These are phyloP conservation scores for Steromphala cineraria DNA, from an alignment of 2,888 invertebrate genomes.

Conservation along the genomic window DNA sequence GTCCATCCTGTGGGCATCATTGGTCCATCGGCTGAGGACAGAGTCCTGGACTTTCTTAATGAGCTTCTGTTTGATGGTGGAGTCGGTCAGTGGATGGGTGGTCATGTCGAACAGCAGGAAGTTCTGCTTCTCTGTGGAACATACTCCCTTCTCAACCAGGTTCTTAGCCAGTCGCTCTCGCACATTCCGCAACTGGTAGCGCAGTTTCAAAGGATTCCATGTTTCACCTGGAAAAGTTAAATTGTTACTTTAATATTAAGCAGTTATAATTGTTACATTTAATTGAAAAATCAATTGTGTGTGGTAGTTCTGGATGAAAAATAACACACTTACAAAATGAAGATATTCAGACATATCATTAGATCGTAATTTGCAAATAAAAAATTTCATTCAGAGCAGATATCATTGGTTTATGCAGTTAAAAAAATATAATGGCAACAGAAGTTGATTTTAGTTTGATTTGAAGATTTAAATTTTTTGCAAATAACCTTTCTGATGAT, in stretches of 20 bases:
- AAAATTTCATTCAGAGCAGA: no score
- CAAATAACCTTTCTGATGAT: no score
- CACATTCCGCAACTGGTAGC: constrained; percentile 98
- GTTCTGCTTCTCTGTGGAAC: constrained; percentile 99
- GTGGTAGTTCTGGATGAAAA: no score
- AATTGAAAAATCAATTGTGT: no score
- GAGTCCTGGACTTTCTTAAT: constrained; percentile 97
- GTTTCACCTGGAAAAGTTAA: constrained; percentile 87
- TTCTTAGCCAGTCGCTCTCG: constrained; percentile 99
- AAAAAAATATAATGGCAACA: no score
- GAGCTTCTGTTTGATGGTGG: constrained; percentile 94
- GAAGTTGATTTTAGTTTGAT: no score
- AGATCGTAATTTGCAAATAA: no score
- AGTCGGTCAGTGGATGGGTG: constrained; percentile 98
- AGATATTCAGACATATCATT: no score
- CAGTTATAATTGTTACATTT: no score
- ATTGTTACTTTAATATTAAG: neutral
- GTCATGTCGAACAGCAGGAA: constrained; percentile 99
- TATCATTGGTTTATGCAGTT: no score
- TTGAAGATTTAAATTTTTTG: no score
- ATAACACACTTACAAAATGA: no score
- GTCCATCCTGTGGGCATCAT: constrained; percentile 98
- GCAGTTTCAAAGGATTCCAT: constrained; percentile 99
- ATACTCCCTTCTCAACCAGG: constrained; percentile 98
- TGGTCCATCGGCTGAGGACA: constrained; percentile 94